A percentile compares a stretch with the other conserved stretches of the same genome.
Evolutionary conservation across 1,140 invertebrate species (phyloP).

Genomic region (Drosophila lacteicornis): DNA sequence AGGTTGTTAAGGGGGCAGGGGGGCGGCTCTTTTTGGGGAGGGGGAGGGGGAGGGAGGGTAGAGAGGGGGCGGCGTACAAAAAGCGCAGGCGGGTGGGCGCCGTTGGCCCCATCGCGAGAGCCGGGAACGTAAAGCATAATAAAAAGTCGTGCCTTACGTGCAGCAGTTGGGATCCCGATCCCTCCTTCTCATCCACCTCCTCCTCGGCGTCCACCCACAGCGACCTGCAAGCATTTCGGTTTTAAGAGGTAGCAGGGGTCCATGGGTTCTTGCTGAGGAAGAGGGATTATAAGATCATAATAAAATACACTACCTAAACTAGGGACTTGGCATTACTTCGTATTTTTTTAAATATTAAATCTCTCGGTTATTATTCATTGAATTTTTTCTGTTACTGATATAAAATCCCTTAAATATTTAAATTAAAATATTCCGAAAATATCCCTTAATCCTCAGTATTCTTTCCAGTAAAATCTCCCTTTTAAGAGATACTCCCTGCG

Average conservation of each 20-base stretch:
- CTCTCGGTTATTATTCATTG: too few relatives aligned
- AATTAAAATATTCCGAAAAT: too few relatives aligned
- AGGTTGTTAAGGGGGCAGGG: background rate
- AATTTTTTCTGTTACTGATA: too few relatives aligned
- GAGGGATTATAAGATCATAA: too few relatives aligned
- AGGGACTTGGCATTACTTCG: too few relatives aligned
- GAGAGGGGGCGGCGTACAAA: slow-evolving; percentile 39
- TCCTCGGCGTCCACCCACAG: slow-evolving; percentile 18
- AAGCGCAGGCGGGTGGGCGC: slow-evolving; percentile 79
- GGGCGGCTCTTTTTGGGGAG: background rate
- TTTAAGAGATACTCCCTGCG: background rate
- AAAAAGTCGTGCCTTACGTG: slow-evolving; percentile 81
- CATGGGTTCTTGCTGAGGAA: background rate
- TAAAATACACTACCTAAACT: too few relatives aligned
- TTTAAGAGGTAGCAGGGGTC: background rate
- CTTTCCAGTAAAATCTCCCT: too few relatives aligned
- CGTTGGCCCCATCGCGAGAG: slow-evolving; percentile 66
- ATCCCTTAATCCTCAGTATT: too few relatives aligned
- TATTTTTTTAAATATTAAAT: too few relatives aligned
- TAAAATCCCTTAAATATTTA: too few relatives aligned
- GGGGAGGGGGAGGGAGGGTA: background rate
- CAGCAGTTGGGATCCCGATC: slow-evolving; percentile 53
- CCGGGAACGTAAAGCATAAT: slow-evolving; percentile 79
- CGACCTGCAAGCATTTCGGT: slow-evolving; percentile 23
- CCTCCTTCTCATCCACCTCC: background rate